phyloP scores from a whole-genome alignment of 2,113 vertebrate genomes.

The Stegastes partitus region DNA sequence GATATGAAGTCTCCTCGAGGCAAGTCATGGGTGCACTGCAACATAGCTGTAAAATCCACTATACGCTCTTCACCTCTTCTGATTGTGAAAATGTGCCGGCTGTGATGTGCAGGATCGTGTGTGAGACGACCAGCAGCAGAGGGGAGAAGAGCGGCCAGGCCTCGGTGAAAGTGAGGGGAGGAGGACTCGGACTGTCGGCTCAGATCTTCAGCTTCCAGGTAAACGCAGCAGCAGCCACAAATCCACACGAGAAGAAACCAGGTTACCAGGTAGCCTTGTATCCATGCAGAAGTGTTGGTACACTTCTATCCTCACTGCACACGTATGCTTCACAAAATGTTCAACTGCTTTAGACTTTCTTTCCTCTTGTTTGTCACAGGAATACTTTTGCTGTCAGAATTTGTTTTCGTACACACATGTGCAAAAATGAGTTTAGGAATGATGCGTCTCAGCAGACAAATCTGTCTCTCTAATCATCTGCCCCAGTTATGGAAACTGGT shows the following conservation, averaged over 20 bases:
- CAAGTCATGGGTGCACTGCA: neutral
- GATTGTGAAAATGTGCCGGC: neutral
- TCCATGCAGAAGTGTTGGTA: too few species aligned
- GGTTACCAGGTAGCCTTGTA: too few species aligned
- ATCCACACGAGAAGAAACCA: neutral
- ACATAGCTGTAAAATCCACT: neutral
- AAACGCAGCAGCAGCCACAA: slow-evolving; percentile 11
- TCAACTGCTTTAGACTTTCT: too few species aligned
- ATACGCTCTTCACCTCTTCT: neutral
- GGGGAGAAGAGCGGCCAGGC: slow-evolving; percentile 86
- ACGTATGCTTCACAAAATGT: too few species aligned
- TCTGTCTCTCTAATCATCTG: too few species aligned
- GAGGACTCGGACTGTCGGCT: slow-evolving; percentile 88
- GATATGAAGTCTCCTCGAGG: slow-evolving; percentile 96
- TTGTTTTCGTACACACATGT: too few species aligned
- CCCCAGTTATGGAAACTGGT: neutral
- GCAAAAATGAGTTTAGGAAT: too few species aligned
- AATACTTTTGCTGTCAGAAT: too few species aligned
- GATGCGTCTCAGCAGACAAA: too few species aligned
- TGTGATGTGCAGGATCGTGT: slow-evolving; percentile 88
- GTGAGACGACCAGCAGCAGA: slow-evolving; percentile 87
- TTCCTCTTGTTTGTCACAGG: too few species aligned
- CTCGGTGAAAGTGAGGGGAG: slow-evolving; percentile 90
- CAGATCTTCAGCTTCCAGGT: slow-evolving; percentile 94
- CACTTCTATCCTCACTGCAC: too few species aligned